These are phyloP conservation scores for Leptinotarsa lineolata DNA, from an alignment of 1,140 invertebrate species.

Conservation along the genomic window DNA sequence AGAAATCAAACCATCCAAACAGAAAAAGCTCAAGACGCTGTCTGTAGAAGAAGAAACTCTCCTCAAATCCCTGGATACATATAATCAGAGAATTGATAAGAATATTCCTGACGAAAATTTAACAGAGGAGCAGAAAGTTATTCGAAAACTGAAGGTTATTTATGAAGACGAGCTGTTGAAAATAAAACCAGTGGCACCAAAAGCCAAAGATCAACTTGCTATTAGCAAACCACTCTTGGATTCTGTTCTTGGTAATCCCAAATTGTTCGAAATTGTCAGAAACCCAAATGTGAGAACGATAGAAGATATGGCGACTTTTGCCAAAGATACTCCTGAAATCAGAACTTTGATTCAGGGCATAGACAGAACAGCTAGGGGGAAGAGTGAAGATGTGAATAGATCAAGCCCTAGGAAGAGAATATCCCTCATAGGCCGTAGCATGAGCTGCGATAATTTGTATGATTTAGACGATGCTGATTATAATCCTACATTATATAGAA, in stretches of 20 bases:
- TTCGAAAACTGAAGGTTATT: conserved; percentile 46
- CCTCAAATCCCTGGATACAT: conserved; percentile 39
- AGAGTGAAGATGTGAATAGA: conserved; percentile 10
- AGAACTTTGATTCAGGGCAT: conserved; percentile 6
- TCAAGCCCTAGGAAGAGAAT: not conserved
- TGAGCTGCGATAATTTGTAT: conserved; percentile 32
- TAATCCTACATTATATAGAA: conserved; percentile 19
- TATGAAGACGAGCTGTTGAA: conserved; percentile 44
- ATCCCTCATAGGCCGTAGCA: conserved; percentile 22
- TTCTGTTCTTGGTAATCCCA: conserved; percentile 49
- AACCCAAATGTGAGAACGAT: conserved; percentile 38
- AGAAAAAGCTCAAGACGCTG: conserved; percentile 35
- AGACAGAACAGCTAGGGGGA: conserved; percentile 5
- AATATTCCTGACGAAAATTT: conserved; percentile 42
- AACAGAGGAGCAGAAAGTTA: conserved; percentile 43
- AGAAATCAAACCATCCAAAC: conserved; percentile 26
- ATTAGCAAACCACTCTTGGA: conserved; percentile 50
- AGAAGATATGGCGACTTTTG: conserved; percentile 22
- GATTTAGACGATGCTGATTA: conserved; percentile 27
- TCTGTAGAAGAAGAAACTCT: conserved; percentile 47
- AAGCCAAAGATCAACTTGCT: conserved; percentile 45
- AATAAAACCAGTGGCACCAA: conserved; percentile 44
- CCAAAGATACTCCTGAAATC: conserved; percentile 5
- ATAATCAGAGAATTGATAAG: conserved; percentile 47
- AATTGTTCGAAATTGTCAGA: conserved; percentile 40